Percentiles rank a stretch among this genome's conserved stretches.
phyloP scores from a whole-genome alignment of 2,888 invertebrate species.

The Zygothrica quintamaculata region DNA sequence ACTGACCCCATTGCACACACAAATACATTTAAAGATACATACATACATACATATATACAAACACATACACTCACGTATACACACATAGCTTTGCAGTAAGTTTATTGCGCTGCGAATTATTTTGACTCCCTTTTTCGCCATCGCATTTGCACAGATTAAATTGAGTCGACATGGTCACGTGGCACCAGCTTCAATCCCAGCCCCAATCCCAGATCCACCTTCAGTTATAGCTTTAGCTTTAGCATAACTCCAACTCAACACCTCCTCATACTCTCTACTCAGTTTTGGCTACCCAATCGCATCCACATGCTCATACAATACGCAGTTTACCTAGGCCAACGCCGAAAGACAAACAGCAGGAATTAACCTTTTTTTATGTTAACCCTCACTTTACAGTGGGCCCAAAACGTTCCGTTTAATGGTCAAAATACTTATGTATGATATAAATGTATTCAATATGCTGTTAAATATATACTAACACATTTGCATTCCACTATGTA shows the following conservation, averaged over 20 bases:
- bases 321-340: constrained; percentile 41
- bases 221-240: background rate
- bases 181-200: constrained; percentile 19
- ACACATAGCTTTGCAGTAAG: constrained; percentile 16
- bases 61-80: constrained; percentile 15
- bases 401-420: too few relatives aligned
- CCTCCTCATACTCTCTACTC: background rate
- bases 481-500: too few relatives aligned
- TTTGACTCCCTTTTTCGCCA: constrained; percentile 41
- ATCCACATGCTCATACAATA: constrained; percentile 21
- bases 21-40: background rate
- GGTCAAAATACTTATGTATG: too few relatives aligned
- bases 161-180: constrained; percentile 52
- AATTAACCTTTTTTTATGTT: constrained; percentile 43
- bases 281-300: constrained; percentile 11
- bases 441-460: too few relatives aligned
- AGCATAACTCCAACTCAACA: background rate
- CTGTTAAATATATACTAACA: background rate
- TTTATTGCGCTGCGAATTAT: constrained; percentile 66
- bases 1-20: constrained; percentile 64
- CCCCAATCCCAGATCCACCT: constrained; percentile 1
- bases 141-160: constrained; percentile 68
- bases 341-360: constrained; percentile 47
- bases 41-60: constrained; percentile 1
- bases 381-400: constrained; percentile 23